Evolutionary conservation across 2,113 vertebrate species (phyloP), one percentile per base, ranked within the genome.

Genomic region (Fulmarus glacialis): DNA sequence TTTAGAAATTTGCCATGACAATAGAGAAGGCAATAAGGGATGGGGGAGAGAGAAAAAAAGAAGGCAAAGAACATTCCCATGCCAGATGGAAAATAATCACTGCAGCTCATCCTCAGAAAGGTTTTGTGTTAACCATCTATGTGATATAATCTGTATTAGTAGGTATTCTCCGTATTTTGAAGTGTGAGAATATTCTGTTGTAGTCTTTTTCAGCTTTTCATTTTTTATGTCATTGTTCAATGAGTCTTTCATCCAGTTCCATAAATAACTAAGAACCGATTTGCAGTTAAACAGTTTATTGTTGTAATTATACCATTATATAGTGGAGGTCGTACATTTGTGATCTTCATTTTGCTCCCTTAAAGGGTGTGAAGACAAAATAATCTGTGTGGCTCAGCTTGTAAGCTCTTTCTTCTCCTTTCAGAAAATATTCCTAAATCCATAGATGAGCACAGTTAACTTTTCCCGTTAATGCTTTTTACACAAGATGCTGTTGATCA

Each of bases 1-100:
- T 93, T 67, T 95, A 93, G 93, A 94, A 70, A 38, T 95, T 92
- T 96, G 50, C 75, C 82, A 70, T 96, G 93, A 96, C 93, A 95
- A 90, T 93, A 87, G 81, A 73, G 50, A 73, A 89, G 40, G 34
- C 52, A 77, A 42, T 71, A 38, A 80, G 40, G 59, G 48, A 67
- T 50, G 72, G 18, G 78, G 20, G 62, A 95, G 55, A 48, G 67
- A 48, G 40, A 40, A 82, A 59, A 53, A 66, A 89, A 93, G 56
- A 47, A 40, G 16, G 32, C 70, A 71, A 67, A 82, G 88, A 87
- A 63, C 6, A 5, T 82, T 90, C 20, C 6, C 38, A 18, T 67
- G 5, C 22, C 73, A 94, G 64, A 38, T 27, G 59, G 81, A 79
- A 87, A 74, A 59, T 45, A 55, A 63, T 74, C 60, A 42, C 68